phyloP scores from a whole-genome alignment of 2,888 invertebrate genomes.

The Falcaria lacertinaria region DNA sequence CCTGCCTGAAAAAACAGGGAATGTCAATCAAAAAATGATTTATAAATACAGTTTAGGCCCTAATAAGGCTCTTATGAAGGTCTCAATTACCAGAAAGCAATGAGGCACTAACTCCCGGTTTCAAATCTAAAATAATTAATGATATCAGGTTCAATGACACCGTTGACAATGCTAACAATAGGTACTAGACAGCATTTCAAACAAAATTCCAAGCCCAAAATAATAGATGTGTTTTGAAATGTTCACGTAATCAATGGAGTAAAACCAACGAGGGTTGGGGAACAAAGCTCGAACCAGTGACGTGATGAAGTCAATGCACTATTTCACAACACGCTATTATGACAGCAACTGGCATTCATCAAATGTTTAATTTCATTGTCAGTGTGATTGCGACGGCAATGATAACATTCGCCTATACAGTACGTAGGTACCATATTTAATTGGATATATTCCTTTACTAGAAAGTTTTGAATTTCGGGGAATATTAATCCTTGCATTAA shows the following conservation, averaged over 20 bases:
- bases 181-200: neutral
- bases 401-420: neutral
- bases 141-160: neutral
- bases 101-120: too few species aligned
- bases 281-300: conserved; percentile 34
- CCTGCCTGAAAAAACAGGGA: too few species aligned
- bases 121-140: conserved; percentile 1
- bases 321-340: conserved; percentile 30
- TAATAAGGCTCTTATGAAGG: too few species aligned
- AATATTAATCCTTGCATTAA: too few species aligned
- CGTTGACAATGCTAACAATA: neutral
- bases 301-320: conserved; percentile 36
- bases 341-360: conserved; percentile 26
- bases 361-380: conserved; percentile 42
- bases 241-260: conserved; percentile 21
- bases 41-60: too few species aligned
- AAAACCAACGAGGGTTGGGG: conserved; percentile 26
- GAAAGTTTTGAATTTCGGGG: too few species aligned
- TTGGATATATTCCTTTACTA: too few species aligned
- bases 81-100: too few species aligned
- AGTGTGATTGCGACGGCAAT: conserved; percentile 15
- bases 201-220: neutral
- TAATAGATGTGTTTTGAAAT: conserved; percentile 10
- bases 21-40: too few species aligned
- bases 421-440: neutral